Evolutionary conservation across 1,140 invertebrate species (phyloP).

Genomic region (Triops cancriformis): DNA sequence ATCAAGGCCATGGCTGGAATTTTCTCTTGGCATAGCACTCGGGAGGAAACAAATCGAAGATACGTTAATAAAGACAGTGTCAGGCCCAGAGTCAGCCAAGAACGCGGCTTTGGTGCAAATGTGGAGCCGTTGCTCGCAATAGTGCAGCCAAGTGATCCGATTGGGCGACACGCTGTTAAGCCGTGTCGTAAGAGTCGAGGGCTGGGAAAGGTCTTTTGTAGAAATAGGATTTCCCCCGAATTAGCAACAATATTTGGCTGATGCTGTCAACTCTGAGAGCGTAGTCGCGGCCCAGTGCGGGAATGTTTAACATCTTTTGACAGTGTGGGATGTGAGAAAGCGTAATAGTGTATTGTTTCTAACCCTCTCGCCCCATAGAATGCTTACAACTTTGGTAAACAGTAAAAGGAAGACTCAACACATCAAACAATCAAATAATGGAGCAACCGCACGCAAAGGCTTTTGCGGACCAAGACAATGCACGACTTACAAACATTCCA

Average conservation of each 20-base stretch:
- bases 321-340: neutral
- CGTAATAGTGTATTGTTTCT: neutral
- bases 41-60: too few relatives aligned
- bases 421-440: neutral
- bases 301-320: neutral
- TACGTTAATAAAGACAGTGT: too few relatives aligned
- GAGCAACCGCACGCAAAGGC: too few relatives aligned
- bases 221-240: neutral
- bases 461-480: too few relatives aligned
- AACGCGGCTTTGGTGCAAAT: too few relatives aligned
- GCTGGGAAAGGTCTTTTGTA: neutral
- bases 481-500: too few relatives aligned
- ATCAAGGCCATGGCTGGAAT: too few relatives aligned
- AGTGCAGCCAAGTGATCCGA: too few relatives aligned
- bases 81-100: too few relatives aligned
- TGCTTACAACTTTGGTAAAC: neutral
- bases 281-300: neutral
- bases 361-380: neutral
- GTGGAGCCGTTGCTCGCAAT: too few relatives aligned
- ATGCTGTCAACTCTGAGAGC: neutral
- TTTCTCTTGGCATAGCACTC: too few relatives aligned
- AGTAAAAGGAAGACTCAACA: neutral
- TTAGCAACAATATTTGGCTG: neutral
- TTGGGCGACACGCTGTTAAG: too few relatives aligned
- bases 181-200: neutral